Conservation (phyloP, 2,113 vertebrate species). For the Chionis minor region DNA sequence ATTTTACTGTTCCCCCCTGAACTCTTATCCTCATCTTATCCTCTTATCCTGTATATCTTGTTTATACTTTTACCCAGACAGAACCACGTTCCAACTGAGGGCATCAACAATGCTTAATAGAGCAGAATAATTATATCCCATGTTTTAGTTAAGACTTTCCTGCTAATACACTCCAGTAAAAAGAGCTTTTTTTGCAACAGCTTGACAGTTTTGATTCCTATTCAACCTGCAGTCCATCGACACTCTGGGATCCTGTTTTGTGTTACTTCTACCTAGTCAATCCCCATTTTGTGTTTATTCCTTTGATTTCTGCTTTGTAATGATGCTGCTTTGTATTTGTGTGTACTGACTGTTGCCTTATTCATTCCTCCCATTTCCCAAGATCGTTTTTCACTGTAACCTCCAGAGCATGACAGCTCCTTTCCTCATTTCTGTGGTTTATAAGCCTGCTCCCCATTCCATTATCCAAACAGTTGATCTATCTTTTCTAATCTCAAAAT, state of each 20-base stretch:
- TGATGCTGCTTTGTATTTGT: constrained; percentile 23
- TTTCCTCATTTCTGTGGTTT: not conserved
- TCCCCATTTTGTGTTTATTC: constrained; percentile 21
- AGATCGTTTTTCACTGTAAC: constrained; percentile 41
- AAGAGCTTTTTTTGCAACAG: not conserved
- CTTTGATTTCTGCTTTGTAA: constrained; percentile 45
- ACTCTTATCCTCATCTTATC: not conserved
- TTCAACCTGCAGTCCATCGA: not conserved
- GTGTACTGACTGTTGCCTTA: constrained; percentile 12
- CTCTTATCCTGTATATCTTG: not conserved
- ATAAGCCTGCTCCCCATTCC: not conserved
- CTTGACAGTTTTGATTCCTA: constrained; percentile 17
- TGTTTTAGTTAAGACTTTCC: constrained; percentile 3
- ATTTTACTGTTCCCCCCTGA: not conserved
- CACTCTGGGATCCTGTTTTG: not conserved
- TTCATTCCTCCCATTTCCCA: constrained; percentile 30
- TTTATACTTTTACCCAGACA: not conserved
- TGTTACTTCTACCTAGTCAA: constrained; percentile 43
- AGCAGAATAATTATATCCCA: constrained; percentile 23
- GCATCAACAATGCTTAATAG: constrained; percentile 1
- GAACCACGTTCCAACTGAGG: not conserved
- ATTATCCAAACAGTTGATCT: constrained; percentile 3
- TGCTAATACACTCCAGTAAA: not conserved
- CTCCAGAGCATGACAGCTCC: constrained; percentile 25
- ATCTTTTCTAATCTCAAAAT: constrained; percentile 3